These are phyloP conservation scores for Acholoe squamosa DNA, from an alignment of 2,888 invertebrate genomes.

Conservation along the genomic window DNA sequence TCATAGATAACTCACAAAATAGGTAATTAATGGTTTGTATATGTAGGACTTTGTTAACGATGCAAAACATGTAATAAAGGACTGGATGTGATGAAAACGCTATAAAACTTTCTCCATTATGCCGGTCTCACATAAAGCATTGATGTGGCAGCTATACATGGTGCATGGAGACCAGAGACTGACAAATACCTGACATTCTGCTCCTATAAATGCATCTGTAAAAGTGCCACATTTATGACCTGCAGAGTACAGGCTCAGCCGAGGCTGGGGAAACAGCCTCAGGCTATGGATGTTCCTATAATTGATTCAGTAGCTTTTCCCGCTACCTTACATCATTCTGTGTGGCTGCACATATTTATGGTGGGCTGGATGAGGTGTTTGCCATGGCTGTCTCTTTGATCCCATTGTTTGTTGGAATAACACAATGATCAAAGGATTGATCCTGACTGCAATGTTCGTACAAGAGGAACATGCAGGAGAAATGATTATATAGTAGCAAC, in stretches of 20 bases:
- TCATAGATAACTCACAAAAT: no score
- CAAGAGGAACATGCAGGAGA: neutral
- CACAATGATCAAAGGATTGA: neutral
- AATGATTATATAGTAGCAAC: no score
- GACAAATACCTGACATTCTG: constrained; percentile 14
- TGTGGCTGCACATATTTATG: neutral
- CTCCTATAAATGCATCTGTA: neutral
- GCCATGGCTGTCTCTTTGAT: neutral
- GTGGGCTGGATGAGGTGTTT: neutral
- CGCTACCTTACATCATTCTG: constrained; percentile 25
- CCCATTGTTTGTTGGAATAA: neutral
- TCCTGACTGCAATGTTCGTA: neutral
- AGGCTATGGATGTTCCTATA: neutral
- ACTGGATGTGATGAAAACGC: no score
- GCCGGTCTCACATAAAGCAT: no score
- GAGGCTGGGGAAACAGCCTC: neutral
- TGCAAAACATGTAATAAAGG: no score
- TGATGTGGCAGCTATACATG: no score
- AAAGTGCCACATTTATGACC: no score
- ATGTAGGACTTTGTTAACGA: no score
- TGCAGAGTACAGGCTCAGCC: no score
- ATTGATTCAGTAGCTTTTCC: constrained; percentile 12
- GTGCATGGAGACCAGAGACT: no score
- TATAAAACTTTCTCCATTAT: no score
- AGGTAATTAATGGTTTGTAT: no score